Evolutionary conservation across 2,113 vertebrate genomes (phyloP).

Genomic region (Hiodon tergisus): DNA sequence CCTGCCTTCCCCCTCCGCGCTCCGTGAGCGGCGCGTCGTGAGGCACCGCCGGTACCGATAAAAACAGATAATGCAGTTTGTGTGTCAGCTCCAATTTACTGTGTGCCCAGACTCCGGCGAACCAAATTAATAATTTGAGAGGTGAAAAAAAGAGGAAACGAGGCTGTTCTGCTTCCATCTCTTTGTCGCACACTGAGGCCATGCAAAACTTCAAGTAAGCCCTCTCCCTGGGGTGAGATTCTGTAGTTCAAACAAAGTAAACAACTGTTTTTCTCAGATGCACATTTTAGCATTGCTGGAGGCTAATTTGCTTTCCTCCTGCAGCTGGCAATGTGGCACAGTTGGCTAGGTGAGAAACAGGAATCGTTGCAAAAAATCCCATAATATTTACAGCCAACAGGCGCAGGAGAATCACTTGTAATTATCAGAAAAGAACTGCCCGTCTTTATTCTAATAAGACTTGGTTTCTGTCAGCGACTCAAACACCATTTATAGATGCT

Average conservation of each 20-base stretch:
- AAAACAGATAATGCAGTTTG: slow-evolving; percentile 69
- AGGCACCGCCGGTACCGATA: slow-evolving; percentile 54
- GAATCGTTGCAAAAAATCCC: too few species aligned
- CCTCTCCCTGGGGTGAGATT: slow-evolving; percentile 72
- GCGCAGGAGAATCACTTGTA: slow-evolving; percentile 33
- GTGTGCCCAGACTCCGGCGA: slow-evolving; percentile 70
- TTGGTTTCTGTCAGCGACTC: background rate
- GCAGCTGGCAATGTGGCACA: slow-evolving; percentile 51
- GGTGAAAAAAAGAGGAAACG: slow-evolving; percentile 52
- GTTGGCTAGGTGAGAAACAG: slow-evolving; percentile 30
- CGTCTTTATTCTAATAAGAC: background rate
- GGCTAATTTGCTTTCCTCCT: slow-evolving; percentile 72
- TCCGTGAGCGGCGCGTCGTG: slow-evolving; percentile 28
- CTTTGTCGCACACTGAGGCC: slow-evolving; percentile 67
- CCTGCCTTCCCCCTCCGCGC: slow-evolving; percentile 37
- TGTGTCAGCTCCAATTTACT: slow-evolving; percentile 78
- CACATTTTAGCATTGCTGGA: slow-evolving; percentile 84
- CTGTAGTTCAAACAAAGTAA: slow-evolving; percentile 84
- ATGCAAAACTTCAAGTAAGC: slow-evolving; percentile 72
- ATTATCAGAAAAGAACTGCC: slow-evolving; percentile 35
- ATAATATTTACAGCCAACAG: slow-evolving; percentile 33
- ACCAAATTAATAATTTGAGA: slow-evolving; percentile 80
- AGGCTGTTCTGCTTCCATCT: slow-evolving; percentile 77
- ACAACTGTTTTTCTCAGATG: slow-evolving; percentile 85
- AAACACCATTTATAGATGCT: background rate